These are phyloP conservation scores for Lophius americanus DNA, from an alignment of 2,797 vertebrate species.

Conservation along the genomic window DNA sequence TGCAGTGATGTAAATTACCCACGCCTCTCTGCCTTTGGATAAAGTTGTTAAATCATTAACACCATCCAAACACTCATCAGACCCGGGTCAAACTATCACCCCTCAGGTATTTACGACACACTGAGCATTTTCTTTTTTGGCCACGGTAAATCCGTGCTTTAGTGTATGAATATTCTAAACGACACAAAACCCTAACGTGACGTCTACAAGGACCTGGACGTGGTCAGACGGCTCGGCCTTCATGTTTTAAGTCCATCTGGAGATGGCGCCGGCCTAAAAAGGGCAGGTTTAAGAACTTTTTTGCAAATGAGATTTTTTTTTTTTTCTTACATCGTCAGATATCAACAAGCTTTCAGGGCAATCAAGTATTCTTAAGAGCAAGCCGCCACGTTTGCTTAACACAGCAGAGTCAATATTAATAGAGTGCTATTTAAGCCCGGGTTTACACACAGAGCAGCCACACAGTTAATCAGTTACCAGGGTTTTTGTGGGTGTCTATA, in stretches of 20 bases:
- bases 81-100: constrained; percentile 70
- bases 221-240: constrained; percentile 9
- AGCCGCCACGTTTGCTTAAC: constrained; percentile 76
- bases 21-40: constrained; percentile 54
- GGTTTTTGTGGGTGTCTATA: constrained; percentile 62
- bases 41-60: constrained; percentile 77
- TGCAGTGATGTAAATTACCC: constrained; percentile 18
- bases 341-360: constrained; percentile 73
- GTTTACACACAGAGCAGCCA: constrained; percentile 76
- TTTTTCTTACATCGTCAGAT: constrained; percentile 64
- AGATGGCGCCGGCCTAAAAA: too few relatives aligned
- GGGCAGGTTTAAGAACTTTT: too few relatives aligned
- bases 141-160: constrained; percentile 50
- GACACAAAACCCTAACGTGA: background rate
- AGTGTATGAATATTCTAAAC: constrained; percentile 25
- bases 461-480: constrained; percentile 74
- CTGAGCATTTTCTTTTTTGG: constrained; percentile 73
- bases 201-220: background rate
- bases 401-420: constrained; percentile 81
- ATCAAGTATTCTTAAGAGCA: constrained; percentile 74
- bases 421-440: constrained; percentile 76
- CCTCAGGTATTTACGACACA: constrained; percentile 78
- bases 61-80: constrained; percentile 71
- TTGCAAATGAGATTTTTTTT: background rate
- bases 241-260: constrained; percentile 1